Evolutionary conservation across 2,888 invertebrate species (phyloP).

Genomic region (Nomada lathburiana): DNA sequence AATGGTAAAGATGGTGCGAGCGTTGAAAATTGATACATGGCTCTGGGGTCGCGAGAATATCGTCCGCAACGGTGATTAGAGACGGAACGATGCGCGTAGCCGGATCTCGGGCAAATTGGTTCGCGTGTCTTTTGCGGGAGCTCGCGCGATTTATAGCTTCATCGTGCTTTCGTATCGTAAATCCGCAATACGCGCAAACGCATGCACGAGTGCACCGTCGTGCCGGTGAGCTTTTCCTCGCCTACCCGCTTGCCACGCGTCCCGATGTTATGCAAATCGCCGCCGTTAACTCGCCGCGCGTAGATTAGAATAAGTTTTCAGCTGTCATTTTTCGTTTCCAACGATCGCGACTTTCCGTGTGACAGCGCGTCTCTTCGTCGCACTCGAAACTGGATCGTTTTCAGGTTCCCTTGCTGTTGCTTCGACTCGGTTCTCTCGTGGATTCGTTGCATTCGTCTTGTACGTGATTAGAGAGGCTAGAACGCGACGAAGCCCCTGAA

Average conservation of each 20-base stretch:
- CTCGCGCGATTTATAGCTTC: slow-evolving; percentile 82
- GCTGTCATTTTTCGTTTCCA: slow-evolving; percentile 60
- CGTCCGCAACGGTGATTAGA: slow-evolving; percentile 42
- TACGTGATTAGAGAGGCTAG: slow-evolving; percentile 12
- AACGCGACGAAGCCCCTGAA: slow-evolving; percentile 34
- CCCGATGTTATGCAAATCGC: slow-evolving; percentile 68
- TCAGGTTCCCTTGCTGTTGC: slow-evolving; percentile 12
- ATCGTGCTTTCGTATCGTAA: slow-evolving; percentile 74
- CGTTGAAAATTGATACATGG: slow-evolving; percentile 34
- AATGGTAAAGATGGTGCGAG: not conserved
- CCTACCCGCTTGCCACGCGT: slow-evolving; percentile 25
- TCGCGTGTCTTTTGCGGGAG: slow-evolving; percentile 78
- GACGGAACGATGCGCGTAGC: slow-evolving; percentile 53
- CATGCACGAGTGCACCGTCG: slow-evolving; percentile 24
- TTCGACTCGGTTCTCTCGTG: not conserved
- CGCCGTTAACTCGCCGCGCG: slow-evolving; percentile 36
- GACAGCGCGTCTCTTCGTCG: slow-evolving; percentile 24
- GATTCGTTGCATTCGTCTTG: not conserved
- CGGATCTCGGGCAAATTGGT: slow-evolving; percentile 79
- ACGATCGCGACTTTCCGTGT: slow-evolving; percentile 52
- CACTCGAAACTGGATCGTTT: slow-evolving; percentile 37
- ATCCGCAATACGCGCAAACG: slow-evolving; percentile 63
- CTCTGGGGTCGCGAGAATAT: slow-evolving; percentile 27
- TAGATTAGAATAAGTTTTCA: slow-evolving; percentile 59
- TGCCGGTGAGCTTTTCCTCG: slow-evolving; percentile 45